A percentile compares a stretch with the other conserved stretches of the same genome.
Evolutionary conservation across 2,113 vertebrate genomes (phyloP).

Genomic region (Periophthalmodon schlosseri): DNA sequence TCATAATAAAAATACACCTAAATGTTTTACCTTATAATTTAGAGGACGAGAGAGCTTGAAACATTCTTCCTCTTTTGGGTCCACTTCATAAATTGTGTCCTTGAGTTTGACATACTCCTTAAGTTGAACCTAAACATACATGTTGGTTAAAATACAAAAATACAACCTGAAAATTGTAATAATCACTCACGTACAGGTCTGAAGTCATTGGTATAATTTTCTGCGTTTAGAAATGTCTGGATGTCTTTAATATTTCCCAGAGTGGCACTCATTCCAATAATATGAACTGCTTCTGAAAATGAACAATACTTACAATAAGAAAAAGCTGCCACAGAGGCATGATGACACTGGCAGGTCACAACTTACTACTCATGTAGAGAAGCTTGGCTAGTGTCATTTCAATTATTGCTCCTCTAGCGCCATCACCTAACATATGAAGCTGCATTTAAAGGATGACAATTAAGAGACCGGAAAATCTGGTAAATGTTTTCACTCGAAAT

Average conservation of each 20-base stretch:
- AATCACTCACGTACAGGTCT: slow-evolving; percentile 83
- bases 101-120: slow-evolving; percentile 91
- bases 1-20: background rate
- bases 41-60: slow-evolving; percentile 85
- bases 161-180: background rate
- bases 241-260: slow-evolving; percentile 90
- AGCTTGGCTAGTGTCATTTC: slow-evolving; percentile 93
- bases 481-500: background rate
- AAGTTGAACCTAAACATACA: slow-evolving; percentile 85
- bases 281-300: slow-evolving; percentile 83
- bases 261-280: slow-evolving; percentile 97
- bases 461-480: background rate
- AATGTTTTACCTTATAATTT: slow-evolving; percentile 81
- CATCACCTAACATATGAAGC: slow-evolving; percentile 96
- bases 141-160: background rate
- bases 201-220: slow-evolving; percentile 88
- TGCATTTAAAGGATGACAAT: slow-evolving; percentile 46
- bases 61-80: slow-evolving; percentile 80
- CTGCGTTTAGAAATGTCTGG: slow-evolving; percentile 89
- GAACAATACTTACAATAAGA: background rate
- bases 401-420: slow-evolving; percentile 86
- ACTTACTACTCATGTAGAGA: slow-evolving; percentile 87
- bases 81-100: slow-evolving; percentile 86
- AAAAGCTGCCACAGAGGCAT: background rate
- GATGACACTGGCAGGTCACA: background rate